Conservation (phyloP, 2,888 invertebrate species). For the Ashinkailepas kermadecensis region DNA sequence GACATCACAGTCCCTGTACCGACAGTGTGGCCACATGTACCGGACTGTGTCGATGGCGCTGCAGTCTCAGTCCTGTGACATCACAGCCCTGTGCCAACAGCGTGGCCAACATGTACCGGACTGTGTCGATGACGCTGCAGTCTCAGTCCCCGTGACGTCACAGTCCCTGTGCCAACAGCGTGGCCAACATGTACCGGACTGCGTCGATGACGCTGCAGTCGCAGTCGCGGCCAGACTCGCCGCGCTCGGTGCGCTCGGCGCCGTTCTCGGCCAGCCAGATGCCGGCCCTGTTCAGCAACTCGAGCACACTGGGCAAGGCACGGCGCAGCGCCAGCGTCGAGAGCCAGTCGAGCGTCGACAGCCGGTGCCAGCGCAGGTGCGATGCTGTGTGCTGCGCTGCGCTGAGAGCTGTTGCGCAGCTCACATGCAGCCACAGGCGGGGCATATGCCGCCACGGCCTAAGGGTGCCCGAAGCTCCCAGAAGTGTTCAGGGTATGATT, state of each 20-base stretch:
- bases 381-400: neutral
- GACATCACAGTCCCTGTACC: too few species aligned
- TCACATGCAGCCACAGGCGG: too few species aligned
- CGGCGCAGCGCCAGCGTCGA: constrained; percentile 39
- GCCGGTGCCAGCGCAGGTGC: constrained; percentile 65
- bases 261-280: constrained; percentile 28
- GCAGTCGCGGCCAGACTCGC: constrained; percentile 28
- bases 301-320: neutral
- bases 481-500: too few species aligned
- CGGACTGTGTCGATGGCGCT: too few species aligned
- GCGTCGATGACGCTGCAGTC: constrained; percentile 30
- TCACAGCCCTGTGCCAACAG: constrained; percentile 22
- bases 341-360: constrained; percentile 82
- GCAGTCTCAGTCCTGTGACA: too few species aligned
- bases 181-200: constrained; percentile 31
- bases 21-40: too few species aligned
- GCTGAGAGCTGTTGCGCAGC: too few species aligned
- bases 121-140: too few species aligned
- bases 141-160: neutral
- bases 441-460: too few species aligned
- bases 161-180: constrained; percentile 23
- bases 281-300: constrained; percentile 5
- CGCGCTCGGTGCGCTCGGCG: constrained; percentile 32
- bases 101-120: too few species aligned
- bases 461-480: too few species aligned